Base-by-base conservation (phyloP, 2,888 invertebrate species). In the Crioceris asparagi region DNA sequence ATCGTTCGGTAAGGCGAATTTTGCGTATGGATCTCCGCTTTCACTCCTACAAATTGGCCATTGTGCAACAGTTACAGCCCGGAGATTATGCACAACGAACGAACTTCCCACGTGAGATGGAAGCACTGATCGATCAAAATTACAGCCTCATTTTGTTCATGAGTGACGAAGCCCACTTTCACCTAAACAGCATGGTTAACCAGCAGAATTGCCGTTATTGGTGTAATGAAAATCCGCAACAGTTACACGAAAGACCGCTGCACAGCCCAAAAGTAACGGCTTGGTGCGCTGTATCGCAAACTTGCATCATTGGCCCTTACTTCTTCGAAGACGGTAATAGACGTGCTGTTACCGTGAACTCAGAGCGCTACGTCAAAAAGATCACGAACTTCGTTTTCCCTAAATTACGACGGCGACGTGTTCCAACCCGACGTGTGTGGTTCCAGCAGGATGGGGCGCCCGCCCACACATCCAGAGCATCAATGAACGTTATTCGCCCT, bases 251-350 rank as follows among this genome's bases (percentile, higher is more conserved):
- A 36, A 11, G 23, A 14, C 23, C 32, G 19, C 37, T 37, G 25
- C 21, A 38, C 33, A 16, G 26, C 27, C 30, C 30, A 19, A 38
- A 17, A 35, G 29, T 33, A 33, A 33, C 26, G 33, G 33, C 34
- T 33, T 38, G 38, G 33, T 38, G 38, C 17, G 27, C 10, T 10
- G 17, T 38, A 34, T 38, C 38, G 26, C 38, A 27, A 27, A 33
- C 33, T 18, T 38, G 38, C 32, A 38, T 38, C 16, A 33, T 26
- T 34, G 38, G 26, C 12, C 27, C 29, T 23, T 32, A 32, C 34
- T 38, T 34, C 25, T 34, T 38, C 23, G 21, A 16, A 21, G 21
- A 19, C 29, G n/a, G n/a, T n/a, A 36, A 36, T 21, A 30, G 19
- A 18, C 36, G 29, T 29, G 29, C 29, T 16, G 29, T 29, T 15